A percentile compares a stretch with the other conserved stretches of the same genome.
Evolutionary conservation across 2,797 vertebrate species (phyloP).

Genomic region (Carcharodon carcharias): DNA sequence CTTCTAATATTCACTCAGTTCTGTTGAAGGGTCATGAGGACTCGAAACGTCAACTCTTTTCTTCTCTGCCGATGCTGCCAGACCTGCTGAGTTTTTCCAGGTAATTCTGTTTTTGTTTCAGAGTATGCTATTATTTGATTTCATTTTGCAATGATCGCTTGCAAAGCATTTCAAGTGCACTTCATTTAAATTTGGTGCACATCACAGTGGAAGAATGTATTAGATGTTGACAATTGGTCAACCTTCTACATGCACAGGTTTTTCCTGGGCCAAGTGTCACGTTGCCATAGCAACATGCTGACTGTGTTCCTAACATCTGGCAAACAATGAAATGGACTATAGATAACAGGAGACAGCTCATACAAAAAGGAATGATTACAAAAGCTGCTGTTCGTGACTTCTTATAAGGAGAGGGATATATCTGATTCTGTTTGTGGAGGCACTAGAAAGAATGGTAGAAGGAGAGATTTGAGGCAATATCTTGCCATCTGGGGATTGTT

Average conservation of each 20-base stretch:
- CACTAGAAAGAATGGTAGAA: not conserved
- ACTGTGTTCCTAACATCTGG: not conserved
- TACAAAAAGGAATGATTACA: not conserved
- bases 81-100: too few species aligned
- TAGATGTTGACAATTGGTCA: not conserved
- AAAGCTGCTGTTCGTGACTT: not conserved
- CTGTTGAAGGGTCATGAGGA: too few species aligned
- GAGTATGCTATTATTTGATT: not conserved
- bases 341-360: not conserved
- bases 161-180: not conserved
- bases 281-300: not conserved
- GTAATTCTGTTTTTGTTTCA: too few species aligned
- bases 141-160: not conserved
- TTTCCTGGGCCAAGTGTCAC: not conserved
- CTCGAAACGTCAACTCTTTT: too few species aligned
- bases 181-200: not conserved
- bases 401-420: not conserved
- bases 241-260: not conserved
- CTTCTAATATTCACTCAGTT: too few species aligned
- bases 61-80: too few species aligned
- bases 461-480: not conserved
- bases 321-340: not conserved
- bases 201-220: not conserved
- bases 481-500: not conserved
- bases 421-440: not conserved